phyloP scores from a whole-genome alignment of 2,888 invertebrate genomes.

The Ypsolopha scabrella region DNA sequence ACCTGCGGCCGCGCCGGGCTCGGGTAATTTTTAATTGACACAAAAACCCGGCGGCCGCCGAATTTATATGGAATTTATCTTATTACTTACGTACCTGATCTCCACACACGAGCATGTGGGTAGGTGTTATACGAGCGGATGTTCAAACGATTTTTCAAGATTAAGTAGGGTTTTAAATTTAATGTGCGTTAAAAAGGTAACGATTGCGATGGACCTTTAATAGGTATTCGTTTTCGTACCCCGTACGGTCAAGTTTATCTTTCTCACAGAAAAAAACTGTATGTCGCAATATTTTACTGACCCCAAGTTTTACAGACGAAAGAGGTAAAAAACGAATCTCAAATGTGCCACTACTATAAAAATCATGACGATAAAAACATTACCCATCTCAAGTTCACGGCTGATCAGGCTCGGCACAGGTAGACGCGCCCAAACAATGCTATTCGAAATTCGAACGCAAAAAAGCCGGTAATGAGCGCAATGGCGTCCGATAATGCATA shows the following conservation, averaged over 20 bases:
- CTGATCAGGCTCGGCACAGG: constrained; percentile 37
- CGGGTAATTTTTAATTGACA: constrained; percentile 66
- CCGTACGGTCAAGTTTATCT: background rate
- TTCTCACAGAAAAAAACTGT: background rate
- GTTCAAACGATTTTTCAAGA: background rate
- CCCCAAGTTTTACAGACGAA: background rate
- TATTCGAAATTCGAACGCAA: constrained; percentile 27
- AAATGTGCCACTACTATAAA: background rate
- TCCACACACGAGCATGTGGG: background rate
- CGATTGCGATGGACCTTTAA: background rate
- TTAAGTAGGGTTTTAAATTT: constrained; percentile 1
- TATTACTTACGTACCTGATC: constrained; percentile 38
- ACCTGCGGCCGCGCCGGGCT: constrained; percentile 42
- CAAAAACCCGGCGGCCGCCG: constrained; percentile 52
- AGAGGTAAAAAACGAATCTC: background rate
- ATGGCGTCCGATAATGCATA: constrained; percentile 50
- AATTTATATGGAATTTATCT: constrained; percentile 64
- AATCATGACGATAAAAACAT: constrained; percentile 5
- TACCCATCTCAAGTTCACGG: constrained; percentile 10
- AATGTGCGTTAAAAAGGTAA: constrained; percentile 1
- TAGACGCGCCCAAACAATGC: constrained; percentile 52
- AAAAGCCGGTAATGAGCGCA: constrained; percentile 64
- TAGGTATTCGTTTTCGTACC: background rate
- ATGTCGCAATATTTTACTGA: background rate
- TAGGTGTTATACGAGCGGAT: constrained; percentile 22